Evolutionary conservation across 2,113 vertebrate species (phyloP).

Genomic region (Daboia siamensis): DNA sequence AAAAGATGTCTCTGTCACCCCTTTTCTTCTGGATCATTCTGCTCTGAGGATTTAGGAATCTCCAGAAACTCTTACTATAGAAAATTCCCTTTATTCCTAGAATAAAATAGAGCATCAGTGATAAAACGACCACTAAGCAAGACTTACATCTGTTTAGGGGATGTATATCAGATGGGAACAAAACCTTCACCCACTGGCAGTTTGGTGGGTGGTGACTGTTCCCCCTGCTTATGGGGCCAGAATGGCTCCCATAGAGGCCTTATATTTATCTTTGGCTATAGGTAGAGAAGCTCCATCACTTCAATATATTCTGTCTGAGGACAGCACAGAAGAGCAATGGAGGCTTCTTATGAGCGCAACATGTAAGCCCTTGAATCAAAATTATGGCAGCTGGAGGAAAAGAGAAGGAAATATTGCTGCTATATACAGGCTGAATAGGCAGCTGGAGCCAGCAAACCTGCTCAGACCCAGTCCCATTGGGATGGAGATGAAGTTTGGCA

Average conservation of each 20-base stretch:
- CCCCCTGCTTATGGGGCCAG: neutral
- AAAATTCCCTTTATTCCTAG: neutral
- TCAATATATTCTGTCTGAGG: neutral
- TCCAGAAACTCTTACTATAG: neutral
- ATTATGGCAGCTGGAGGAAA: neutral
- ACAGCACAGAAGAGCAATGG: neutral
- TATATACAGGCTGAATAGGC: neutral
- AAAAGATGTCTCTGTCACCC: neutral
- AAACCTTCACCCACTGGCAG: neutral
- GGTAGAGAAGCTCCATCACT: neutral
- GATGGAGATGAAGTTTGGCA: neutral
- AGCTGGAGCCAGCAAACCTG: neutral
- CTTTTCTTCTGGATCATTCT: neutral
- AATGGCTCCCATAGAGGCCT: neutral
- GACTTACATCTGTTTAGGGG: neutral
- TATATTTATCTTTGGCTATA: neutral
- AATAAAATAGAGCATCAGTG: neutral
- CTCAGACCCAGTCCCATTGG: neutral
- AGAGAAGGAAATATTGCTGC: neutral
- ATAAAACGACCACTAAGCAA: neutral
- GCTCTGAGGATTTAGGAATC: neutral
- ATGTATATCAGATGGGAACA: neutral
- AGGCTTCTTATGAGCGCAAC: neutral
- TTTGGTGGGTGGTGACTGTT: neutral
- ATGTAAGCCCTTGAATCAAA: neutral